Evolutionary conservation across 1,140 invertebrate genomes (phyloP).

Genomic region (Drosophila rhopaloa): DNA sequence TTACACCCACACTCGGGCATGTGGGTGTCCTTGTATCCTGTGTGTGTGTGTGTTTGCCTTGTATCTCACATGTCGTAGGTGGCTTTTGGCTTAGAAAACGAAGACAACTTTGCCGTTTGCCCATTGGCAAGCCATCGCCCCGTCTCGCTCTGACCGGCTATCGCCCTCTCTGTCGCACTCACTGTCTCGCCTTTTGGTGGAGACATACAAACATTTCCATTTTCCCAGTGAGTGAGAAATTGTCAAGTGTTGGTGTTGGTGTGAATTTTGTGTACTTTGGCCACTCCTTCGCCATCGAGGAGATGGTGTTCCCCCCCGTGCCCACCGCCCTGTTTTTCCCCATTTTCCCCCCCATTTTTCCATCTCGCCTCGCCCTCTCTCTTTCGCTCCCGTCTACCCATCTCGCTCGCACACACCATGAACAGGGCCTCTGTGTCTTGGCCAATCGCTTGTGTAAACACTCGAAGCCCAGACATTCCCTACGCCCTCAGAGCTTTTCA

Average conservation of each 20-base stretch:
- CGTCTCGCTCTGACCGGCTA: slow-evolving; percentile 15
- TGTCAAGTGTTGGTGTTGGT: slow-evolving; percentile 79
- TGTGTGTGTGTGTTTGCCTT: background rate
- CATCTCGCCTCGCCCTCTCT: background rate
- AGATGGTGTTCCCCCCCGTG: background rate
- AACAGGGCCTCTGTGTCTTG: slow-evolving; percentile 50
- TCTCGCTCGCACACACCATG: slow-evolving; percentile 8
- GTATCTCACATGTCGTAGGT: slow-evolving; percentile 37
- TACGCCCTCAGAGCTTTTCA: slow-evolving; percentile 69
- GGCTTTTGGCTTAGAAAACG: slow-evolving; percentile 48
- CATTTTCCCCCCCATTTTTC: background rate
- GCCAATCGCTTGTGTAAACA: slow-evolving; percentile 80
- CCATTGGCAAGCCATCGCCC: slow-evolving; percentile 53
- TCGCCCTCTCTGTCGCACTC: slow-evolving; percentile 8
- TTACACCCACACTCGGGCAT: background rate
- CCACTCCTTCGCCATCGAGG: slow-evolving; percentile 79
- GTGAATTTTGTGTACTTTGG: slow-evolving; percentile 85
- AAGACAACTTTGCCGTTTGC: slow-evolving; percentile 64
- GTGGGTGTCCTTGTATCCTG: slow-evolving; percentile 8
- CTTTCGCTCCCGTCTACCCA: slow-evolving; percentile 7
- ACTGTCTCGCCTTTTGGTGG: slow-evolving; percentile 5
- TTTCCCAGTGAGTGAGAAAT: slow-evolving; percentile 50
- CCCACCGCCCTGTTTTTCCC: background rate
- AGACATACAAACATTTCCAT: slow-evolving; percentile 49
- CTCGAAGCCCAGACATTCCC: slow-evolving; percentile 47